A percentile compares a stretch with the other conserved stretches of the same genome.
Conservation (phyloP, 1,140 invertebrate genomes). For the Artemia franciscana region DNA sequence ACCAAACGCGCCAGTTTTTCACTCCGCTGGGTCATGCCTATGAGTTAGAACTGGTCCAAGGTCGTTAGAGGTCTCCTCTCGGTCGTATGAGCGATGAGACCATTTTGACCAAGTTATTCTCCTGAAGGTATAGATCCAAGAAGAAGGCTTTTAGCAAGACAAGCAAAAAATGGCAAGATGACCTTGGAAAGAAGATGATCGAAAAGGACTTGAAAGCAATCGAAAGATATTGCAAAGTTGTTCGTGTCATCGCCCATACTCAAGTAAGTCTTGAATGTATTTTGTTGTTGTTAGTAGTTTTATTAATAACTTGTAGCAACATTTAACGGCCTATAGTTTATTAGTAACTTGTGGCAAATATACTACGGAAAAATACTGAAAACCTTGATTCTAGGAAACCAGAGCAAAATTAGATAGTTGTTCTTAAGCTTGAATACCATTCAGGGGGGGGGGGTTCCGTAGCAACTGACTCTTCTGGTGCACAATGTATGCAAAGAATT, state of each 20-base stretch:
- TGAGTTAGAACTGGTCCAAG: neutral
- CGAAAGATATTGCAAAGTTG: constrained; percentile 90
- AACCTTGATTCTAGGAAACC: too few relatives aligned
- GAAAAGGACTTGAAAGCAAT: constrained; percentile 91
- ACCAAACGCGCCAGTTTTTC: neutral
- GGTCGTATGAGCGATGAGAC: constrained; percentile 11
- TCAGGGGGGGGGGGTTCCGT: too few relatives aligned
- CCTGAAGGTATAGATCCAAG: constrained; percentile 87
- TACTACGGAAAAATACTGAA: too few relatives aligned
- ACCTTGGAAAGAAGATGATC: constrained; percentile 84
- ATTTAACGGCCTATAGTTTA: neutral
- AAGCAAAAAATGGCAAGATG: constrained; percentile 95
- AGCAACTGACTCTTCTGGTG: too few relatives aligned
- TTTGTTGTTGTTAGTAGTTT: neutral
- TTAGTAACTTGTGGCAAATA: too few relatives aligned
- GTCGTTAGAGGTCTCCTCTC: constrained; percentile 9
- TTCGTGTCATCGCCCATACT: constrained; percentile 90
- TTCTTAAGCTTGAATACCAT: too few relatives aligned
- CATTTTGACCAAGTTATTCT: constrained; percentile 9
- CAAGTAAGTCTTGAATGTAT: constrained; percentile 44
- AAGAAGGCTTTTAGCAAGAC: constrained; percentile 99
- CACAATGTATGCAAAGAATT: too few relatives aligned
- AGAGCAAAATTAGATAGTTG: too few relatives aligned
- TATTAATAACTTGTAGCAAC: constrained; percentile 1
- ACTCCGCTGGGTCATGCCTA: neutral